These are phyloP conservation scores for Hippopotamus amphibius DNA, from an alignment of 2,113 vertebrate species.

Conservation along the genomic window DNA sequence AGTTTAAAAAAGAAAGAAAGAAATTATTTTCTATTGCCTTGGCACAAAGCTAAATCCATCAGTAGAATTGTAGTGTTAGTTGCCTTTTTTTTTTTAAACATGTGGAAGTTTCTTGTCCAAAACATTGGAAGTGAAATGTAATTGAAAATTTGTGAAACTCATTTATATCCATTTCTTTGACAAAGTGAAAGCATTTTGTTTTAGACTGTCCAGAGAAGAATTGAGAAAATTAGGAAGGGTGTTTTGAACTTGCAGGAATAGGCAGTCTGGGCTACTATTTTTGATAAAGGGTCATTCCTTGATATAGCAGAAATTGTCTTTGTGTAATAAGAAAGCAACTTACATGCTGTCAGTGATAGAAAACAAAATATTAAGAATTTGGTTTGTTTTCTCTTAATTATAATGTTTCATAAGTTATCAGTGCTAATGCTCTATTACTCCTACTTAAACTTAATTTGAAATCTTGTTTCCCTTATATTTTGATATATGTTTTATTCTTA, in stretches of 20 bases:
- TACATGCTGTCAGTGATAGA: neutral
- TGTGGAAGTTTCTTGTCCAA: constrained; percentile 24
- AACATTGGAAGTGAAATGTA: constrained; percentile 50
- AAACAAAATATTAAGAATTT: constrained; percentile 8
- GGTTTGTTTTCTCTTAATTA: constrained; percentile 68
- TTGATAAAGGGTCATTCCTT: constrained; percentile 41
- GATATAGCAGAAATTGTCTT: neutral
- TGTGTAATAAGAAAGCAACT: constrained; percentile 47
- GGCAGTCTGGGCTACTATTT: constrained; percentile 54
- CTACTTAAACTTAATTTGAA: neutral
- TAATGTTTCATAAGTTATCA: constrained; percentile 61
- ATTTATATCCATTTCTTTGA: constrained; percentile 51
- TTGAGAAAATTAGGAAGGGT: constrained; percentile 67
- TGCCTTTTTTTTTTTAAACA: constrained; percentile 13
- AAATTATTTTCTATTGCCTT: constrained; percentile 73
- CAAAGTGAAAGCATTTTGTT: constrained; percentile 74
- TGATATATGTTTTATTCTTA: neutral
- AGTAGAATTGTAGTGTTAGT: constrained; percentile 46
- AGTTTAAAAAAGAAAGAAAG: constrained; percentile 50
- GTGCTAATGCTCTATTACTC: constrained; percentile 54
- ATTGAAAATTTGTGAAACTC: constrained; percentile 66
- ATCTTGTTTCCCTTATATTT: constrained; percentile 29
- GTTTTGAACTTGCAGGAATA: constrained; percentile 37
- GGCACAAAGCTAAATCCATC: constrained; percentile 55
- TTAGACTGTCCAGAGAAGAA: constrained; percentile 61